Percentiles rank a stretch among this genome's conserved stretches.
phyloP scores from a whole-genome alignment of 2,888 invertebrate genomes.

The Campoplex nolae region DNA sequence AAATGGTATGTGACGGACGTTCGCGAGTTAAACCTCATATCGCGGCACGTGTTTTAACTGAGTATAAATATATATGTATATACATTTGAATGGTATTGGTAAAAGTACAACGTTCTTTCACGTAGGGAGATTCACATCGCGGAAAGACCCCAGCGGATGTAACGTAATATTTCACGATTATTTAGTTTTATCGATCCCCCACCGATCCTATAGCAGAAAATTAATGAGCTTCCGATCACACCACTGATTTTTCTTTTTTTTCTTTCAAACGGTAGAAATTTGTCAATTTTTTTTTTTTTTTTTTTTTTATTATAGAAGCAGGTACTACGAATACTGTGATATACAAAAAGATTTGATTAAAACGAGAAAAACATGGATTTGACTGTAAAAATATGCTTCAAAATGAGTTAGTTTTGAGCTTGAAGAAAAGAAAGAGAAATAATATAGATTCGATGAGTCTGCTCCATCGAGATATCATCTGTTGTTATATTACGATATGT shows the following conservation, averaged over 20 bases:
- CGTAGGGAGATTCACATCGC: conserved; percentile 53
- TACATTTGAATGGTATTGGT: conserved; percentile 17
- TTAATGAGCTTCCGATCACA: conserved; percentile 4
- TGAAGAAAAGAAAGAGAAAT: background rate
- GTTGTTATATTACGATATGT: background rate
- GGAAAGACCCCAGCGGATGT: conserved; percentile 39
- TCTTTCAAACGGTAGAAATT: background rate
- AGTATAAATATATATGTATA: conserved; percentile 29
- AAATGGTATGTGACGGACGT: conserved; percentile 36
- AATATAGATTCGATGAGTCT: background rate
- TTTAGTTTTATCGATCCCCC: background rate
- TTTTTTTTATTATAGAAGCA: background rate
- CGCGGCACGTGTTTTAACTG: conserved; percentile 53
- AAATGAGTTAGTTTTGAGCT: no score
- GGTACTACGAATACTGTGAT: background rate
- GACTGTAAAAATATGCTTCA: no score
- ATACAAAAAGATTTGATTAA: background rate
- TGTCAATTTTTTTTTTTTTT: background rate
- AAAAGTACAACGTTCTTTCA: conserved; percentile 63
- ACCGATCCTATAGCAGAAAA: background rate
- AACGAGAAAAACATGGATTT: no score
- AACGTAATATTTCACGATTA: conserved; percentile 42
- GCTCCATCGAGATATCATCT: background rate
- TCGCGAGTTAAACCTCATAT: conserved; percentile 34
- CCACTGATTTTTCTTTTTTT: background rate